A percentile compares a stretch with the other conserved stretches of the same genome.
phyloP scores from a whole-genome alignment of 2,797 vertebrate species.

The Coregonus sp. region DNA sequence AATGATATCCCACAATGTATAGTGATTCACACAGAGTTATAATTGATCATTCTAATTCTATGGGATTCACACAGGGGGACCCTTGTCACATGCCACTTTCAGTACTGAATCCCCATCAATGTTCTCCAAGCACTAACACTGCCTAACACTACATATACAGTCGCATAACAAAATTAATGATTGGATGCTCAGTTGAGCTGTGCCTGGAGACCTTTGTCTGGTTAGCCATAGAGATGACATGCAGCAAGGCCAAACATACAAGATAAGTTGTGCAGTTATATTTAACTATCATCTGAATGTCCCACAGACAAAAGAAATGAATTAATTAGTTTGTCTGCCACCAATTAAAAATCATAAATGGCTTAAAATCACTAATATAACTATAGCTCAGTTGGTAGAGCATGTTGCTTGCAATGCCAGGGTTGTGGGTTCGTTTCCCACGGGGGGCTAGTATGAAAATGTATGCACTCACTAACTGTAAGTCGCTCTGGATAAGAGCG shows the following conservation, averaged over 20 bases:
- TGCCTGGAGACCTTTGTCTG: not conserved
- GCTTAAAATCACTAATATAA: no score
- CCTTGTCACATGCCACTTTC: not conserved
- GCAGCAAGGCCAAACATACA: constrained; percentile 38
- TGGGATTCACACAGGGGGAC: not conserved
- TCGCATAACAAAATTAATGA: no score
- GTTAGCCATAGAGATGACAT: constrained; percentile 29
- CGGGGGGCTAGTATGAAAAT: no score
- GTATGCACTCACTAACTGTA: no score
- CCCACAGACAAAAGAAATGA: constrained; percentile 9
- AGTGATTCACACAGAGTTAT: not conserved
- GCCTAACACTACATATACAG: not conserved
- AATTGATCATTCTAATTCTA: not conserved
- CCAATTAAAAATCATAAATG: no score
- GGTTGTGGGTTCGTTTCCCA: no score
- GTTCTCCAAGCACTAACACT: not conserved
- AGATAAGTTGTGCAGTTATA: not conserved
- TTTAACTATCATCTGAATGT: constrained; percentile 54
- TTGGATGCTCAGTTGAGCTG: not conserved
- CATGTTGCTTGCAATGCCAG: no score
- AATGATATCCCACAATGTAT: not conserved
- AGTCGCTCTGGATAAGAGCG: no score
- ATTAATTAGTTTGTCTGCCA: no score
- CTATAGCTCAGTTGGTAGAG: no score
- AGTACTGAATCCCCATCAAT: not conserved